A percentile compares a stretch with the other conserved stretches of the same genome.
Conservation (phyloP, 1,140 invertebrate genomes). For the Rhynchophorus ferrugineus region DNA sequence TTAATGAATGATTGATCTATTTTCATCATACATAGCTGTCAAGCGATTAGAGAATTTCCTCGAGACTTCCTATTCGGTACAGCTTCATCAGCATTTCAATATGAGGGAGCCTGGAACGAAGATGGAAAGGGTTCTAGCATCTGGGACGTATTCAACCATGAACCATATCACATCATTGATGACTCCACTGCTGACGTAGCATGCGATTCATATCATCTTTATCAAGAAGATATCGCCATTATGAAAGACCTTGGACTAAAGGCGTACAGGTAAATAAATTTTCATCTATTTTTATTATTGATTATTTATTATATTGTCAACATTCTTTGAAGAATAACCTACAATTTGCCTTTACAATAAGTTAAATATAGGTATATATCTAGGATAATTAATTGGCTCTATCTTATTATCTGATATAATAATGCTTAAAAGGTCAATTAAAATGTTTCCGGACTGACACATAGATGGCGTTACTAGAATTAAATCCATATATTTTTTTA, state of each 20-base stretch:
- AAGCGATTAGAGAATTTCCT: slow-evolving; percentile 32
- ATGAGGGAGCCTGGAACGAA: slow-evolving; percentile 42
- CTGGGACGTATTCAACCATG: slow-evolving; percentile 37
- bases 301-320: too few relatives aligned
- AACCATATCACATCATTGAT: slow-evolving; percentile 36
- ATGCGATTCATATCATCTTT: slow-evolving; percentile 40
- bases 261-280: slow-evolving; percentile 41
- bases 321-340: too few relatives aligned
- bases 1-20: too few relatives aligned
- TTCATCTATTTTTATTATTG: too few relatives aligned
- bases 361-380: too few relatives aligned
- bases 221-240: slow-evolving; percentile 43
- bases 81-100: slow-evolving; percentile 38
- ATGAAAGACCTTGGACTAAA: slow-evolving; percentile 43
- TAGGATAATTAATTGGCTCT: too few relatives aligned
- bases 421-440: too few relatives aligned
- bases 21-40: not conserved
- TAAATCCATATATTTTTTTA: too few relatives aligned
- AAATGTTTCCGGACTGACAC: too few relatives aligned
- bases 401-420: too few relatives aligned
- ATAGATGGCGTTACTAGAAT: too few relatives aligned
- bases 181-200: slow-evolving; percentile 40
- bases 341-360: too few relatives aligned
- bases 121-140: slow-evolving; percentile 37
- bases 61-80: slow-evolving; percentile 33